Percentiles rank a stretch among this genome's conserved stretches.
Conservation (phyloP, 2,113 vertebrate genomes). For the Cryptotis parvus region DNA sequence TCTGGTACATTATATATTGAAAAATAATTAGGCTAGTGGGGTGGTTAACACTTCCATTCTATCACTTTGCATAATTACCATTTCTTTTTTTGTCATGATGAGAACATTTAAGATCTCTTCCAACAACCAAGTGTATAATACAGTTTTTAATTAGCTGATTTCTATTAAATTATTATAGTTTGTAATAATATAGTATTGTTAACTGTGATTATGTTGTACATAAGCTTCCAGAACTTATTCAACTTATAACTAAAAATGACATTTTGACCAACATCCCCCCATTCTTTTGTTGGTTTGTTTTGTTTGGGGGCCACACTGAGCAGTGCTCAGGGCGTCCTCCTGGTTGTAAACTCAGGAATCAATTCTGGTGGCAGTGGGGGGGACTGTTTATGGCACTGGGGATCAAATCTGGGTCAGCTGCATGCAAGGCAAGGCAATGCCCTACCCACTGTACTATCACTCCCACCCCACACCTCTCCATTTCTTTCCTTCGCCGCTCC, state of each 20-base stretch:
- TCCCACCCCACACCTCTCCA: too few relatives aligned
- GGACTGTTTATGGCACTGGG: too few relatives aligned
- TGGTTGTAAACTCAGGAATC: too few relatives aligned
- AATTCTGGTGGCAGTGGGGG: too few relatives aligned
- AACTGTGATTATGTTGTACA: not conserved
- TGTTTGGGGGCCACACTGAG: too few relatives aligned
- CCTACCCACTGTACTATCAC: too few relatives aligned
- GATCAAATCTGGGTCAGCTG: too few relatives aligned
- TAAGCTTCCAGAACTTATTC: not conserved
- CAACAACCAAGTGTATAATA: not conserved
- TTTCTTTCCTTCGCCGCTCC: not conserved
- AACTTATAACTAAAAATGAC: not conserved
- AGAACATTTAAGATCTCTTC: not conserved
- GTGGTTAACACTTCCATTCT: not conserved
- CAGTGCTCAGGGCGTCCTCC: too few relatives aligned
- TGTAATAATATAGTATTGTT: not conserved
- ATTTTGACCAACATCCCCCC: not conserved
- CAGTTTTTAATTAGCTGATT: not conserved
- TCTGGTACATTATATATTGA: not conserved
- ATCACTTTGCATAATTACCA: not conserved
- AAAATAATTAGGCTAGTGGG: not conserved
- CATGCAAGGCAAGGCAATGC: too few relatives aligned
- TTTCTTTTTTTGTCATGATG: constrained; percentile 4
- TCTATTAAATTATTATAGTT: too few relatives aligned
- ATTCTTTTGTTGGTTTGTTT: too few relatives aligned